Evolutionary conservation across 2,113 vertebrate genomes (phyloP).

Genomic region (Fukomys damarensis): DNA sequence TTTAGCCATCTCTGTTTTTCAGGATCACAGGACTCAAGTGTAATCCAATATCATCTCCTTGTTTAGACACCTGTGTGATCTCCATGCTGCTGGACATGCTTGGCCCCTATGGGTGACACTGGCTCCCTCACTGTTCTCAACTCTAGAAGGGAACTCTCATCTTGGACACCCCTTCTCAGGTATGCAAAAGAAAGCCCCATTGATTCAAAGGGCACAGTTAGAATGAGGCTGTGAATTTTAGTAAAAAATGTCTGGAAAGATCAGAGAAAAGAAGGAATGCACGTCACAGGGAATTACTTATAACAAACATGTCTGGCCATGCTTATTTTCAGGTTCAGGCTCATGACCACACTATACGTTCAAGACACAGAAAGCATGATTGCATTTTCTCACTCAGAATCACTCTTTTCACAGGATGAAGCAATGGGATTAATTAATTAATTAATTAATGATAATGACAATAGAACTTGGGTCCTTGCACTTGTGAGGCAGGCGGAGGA

Average conservation of each 20-base stretch:
- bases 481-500: too few species aligned
- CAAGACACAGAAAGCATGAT: background rate
- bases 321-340: background rate
- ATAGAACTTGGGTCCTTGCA: too few species aligned
- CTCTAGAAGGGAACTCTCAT: background rate
- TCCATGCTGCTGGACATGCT: background rate
- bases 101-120: fast-evolving
- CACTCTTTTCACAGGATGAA: background rate
- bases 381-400: background rate
- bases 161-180: background rate
- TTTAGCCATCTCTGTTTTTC: background rate
- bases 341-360: background rate
- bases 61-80: background rate
- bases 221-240: background rate
- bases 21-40: background rate
- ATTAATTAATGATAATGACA: too few species aligned
- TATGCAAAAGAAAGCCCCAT: background rate
- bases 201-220: background rate
- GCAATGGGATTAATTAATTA: too few species aligned
- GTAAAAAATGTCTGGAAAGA: background rate
- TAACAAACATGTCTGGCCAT: background rate
- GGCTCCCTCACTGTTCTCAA: fast-evolving
- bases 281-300: background rate
- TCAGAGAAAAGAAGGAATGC: background rate
- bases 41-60: fast-evolving